Evolutionary conservation across 2,797 vertebrate species (phyloP).

Genomic region (Enteromius radiatus): DNA sequence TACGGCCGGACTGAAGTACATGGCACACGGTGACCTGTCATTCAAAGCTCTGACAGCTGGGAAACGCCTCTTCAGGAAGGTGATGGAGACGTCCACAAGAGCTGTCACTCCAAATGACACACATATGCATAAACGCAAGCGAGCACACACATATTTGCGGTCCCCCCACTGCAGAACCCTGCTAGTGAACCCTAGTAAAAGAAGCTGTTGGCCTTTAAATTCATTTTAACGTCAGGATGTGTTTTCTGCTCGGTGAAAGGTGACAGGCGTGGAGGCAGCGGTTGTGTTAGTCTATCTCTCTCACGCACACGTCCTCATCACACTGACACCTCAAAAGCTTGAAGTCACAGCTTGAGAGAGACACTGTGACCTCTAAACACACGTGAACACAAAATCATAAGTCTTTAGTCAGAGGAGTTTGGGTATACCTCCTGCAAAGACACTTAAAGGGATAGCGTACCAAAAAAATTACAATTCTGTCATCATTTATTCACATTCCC

Average conservation of each 20-base stretch:
- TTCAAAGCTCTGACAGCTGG: slow-evolving; percentile 55
- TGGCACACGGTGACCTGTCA: slow-evolving; percentile 49
- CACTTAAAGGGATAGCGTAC: neutral
- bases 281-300: slow-evolving; percentile 35
- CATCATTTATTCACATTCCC: neutral
- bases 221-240: slow-evolving; percentile 37
- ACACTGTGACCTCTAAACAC: slow-evolving; percentile 22
- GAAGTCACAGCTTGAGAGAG: slow-evolving; percentile 14
- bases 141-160: slow-evolving; percentile 1
- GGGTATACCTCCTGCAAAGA: slow-evolving; percentile 13
- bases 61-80: slow-evolving; percentile 45
- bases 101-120: slow-evolving; percentile 57
- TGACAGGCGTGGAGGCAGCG: slow-evolving; percentile 39
- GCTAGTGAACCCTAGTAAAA: slow-evolving; percentile 26
- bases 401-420: neutral
- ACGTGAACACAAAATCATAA: neutral
- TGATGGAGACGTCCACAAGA: slow-evolving; percentile 61
- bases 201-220: slow-evolving; percentile 39
- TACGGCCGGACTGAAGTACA: slow-evolving; percentile 51
- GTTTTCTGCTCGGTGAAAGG: slow-evolving; percentile 30
- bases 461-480: neutral
- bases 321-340: slow-evolving; percentile 27
- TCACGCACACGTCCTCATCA: slow-evolving; percentile 10
- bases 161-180: slow-evolving; percentile 1
- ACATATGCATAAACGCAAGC: slow-evolving; percentile 19